Evolutionary conservation across 2,113 vertebrate species (phyloP).

Genomic region (Semicossyphus pulcher): DNA sequence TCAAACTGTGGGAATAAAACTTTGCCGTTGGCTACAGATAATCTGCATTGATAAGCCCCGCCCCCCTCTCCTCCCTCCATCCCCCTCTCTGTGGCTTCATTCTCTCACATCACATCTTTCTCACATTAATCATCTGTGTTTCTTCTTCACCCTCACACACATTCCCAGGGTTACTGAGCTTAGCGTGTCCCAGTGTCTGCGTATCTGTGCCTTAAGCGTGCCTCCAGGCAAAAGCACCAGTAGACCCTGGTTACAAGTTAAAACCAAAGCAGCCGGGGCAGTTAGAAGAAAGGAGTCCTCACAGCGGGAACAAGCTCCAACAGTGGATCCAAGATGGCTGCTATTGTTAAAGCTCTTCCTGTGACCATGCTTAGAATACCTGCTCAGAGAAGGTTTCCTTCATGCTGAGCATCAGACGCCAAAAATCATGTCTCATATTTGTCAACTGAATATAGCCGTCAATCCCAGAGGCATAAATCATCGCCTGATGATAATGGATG

Average conservation of each 20-base stretch:
- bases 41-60: conserved; percentile 23
- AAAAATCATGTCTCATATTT: not conserved
- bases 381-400: not conserved
- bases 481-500: no score
- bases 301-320: conserved; percentile 14
- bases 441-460: not conserved
- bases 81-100: conserved; percentile 24
- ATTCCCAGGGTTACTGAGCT: conserved; percentile 15
- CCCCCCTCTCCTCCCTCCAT: not conserved
- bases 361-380: not conserved
- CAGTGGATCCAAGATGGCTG: conserved; percentile 7
- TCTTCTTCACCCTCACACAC: conserved; percentile 1
- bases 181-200: conserved; percentile 2
- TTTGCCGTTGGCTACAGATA: conserved; percentile 10
- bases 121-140: conserved; percentile 39
- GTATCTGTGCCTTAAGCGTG: conserved; percentile 27
- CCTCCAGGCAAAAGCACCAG: conserved; percentile 32
- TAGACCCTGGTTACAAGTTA: conserved; percentile 1
- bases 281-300: conserved; percentile 21
- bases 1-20: conserved; percentile 25
- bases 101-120: conserved; percentile 55
- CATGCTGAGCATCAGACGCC: not conserved
- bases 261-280: conserved; percentile 30
- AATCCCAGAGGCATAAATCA: no score
- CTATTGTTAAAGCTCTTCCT: not conserved